Conservation (phyloP, 2,113 vertebrate species). For the Megalops atlanticus region DNA sequence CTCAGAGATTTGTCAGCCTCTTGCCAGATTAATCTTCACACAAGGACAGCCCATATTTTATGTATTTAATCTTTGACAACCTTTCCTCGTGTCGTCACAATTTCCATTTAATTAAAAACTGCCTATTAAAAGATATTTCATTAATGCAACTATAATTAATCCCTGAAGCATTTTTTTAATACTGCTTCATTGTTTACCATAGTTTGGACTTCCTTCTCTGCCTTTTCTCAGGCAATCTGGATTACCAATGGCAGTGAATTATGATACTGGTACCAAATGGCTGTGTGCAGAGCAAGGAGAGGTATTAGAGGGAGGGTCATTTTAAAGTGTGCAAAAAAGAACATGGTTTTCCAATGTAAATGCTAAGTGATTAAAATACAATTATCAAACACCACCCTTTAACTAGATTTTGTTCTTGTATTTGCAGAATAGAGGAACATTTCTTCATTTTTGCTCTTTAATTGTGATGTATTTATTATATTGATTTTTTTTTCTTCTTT, state of each 20-base stretch:
- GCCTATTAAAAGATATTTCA: conserved; percentile 6
- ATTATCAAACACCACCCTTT: too few species aligned
- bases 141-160: conserved; percentile 22
- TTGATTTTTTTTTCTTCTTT: too few species aligned
- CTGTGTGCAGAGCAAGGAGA: neutral
- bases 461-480: too few species aligned
- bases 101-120: conserved; percentile 16
- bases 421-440: too few species aligned
- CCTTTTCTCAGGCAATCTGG: neutral
- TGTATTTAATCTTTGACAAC: conserved; percentile 9
- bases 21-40: neutral
- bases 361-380: too few species aligned
- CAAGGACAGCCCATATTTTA: neutral
- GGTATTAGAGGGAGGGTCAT: too few species aligned
- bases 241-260: neutral
- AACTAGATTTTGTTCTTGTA: too few species aligned
- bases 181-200: conserved; percentile 15
- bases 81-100: neutral
- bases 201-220: neutral
- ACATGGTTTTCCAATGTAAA: too few species aligned
- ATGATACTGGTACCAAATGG: neutral
- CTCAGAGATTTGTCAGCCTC: neutral
- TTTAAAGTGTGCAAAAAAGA: too few species aligned
- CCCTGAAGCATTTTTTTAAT: conserved; percentile 8
- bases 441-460: too few species aligned